Evolutionary conservation across 2,888 invertebrate species (phyloP), one percentile per base, ranked within the genome.

Genomic region (Gasteruption jaculator): DNA sequence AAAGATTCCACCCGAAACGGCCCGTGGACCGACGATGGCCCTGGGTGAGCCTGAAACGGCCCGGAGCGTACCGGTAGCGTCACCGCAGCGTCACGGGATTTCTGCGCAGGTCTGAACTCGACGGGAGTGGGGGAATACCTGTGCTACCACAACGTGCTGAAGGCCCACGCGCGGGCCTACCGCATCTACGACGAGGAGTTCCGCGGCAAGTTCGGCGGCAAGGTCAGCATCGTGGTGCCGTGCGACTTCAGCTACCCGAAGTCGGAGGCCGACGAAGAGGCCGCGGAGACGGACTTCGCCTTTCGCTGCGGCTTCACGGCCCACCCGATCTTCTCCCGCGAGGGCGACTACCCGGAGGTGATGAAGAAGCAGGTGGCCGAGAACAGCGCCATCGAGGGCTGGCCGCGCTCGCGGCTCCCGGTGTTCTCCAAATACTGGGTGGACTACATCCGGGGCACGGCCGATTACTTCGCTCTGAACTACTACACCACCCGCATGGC

Each of bases 61-160:
- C n/a, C n/a, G n/a, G n/a, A n/a, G n/a, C n/a, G n/a, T n/a, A n/a
- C n/a, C n/a, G n/a, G n/a, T n/a, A n/a, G n/a, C n/a, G n/a, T n/a
- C n/a, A n/a, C n/a, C n/a, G n/a, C n/a, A n/a, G n/a, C n/a, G n/a
- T n/a, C n/a, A n/a, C n/a, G n/a, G n/a, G n/a, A n/a, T n/a, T n/a
- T n/a, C n/a, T n/a, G n/a, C n/a, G n/a, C n/a, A n/a, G n/a, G n/a
- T n/a, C n/a, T n/a, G 15, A 26, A 16, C 1, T 7, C 46, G 6
- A 50, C 79, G 3, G 82, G 81, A 3, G 74, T 80, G 32, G 82
- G 80, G 0, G 74, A 78, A 43, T 88, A 88, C 61, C 70, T 81
- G 1, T 85, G 83, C 49, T 78, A 79, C 1, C 86, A 86, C 57
- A 84, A 85, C 60, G 71, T 85, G 41, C 68, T 89, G 16, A 80